Percentiles rank a stretch among this genome's conserved stretches.
Evolutionary conservation across 30 jellyfish, hydroid and myxozoan species (phyloP).

Genomic region (Hydra vulgaris): DNA sequence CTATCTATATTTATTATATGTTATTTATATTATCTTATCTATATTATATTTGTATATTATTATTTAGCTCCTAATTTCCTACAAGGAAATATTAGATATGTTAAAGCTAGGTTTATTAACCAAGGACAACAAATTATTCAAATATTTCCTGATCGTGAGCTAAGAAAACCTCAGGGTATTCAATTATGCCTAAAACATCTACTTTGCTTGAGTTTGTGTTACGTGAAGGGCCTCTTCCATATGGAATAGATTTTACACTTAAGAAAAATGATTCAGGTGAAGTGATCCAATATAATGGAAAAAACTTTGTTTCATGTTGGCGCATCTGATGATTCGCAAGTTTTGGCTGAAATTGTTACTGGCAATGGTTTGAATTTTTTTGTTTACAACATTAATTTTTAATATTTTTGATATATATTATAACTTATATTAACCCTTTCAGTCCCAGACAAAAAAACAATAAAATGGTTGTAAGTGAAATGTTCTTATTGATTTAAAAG

Average conservation of each 20-base stretch:
- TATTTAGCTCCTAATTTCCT: conserved; percentile 49
- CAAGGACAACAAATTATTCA: conserved; percentile 42
- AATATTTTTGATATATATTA: no score
- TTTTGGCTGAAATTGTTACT: conserved; percentile 41
- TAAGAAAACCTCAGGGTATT: conserved; percentile 51
- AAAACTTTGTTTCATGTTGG: conserved; percentile 46
- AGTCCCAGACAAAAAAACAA: no score
- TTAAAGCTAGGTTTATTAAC: conserved; percentile 69
- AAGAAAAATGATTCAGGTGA: conserved; percentile 50
- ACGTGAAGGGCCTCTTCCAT: conserved; percentile 86
- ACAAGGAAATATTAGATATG: conserved; percentile 61
- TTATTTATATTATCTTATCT: no score
- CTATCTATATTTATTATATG: no score
- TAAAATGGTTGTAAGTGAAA: no score
- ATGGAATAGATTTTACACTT: conserved; percentile 65
- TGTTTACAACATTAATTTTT: neutral
- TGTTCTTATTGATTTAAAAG: no score
- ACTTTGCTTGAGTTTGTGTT: conserved; percentile 81
- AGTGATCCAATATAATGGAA: conserved; percentile 33
- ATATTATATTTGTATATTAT: neutral
- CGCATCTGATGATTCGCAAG: conserved; percentile 78
- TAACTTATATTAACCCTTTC: no score
- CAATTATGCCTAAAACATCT: conserved; percentile 56
- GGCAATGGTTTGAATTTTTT: conserved; percentile 31
- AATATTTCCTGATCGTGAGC: conserved; percentile 85